Evolutionary conservation across 1,140 invertebrate species (phyloP), one percentile per base, ranked within the genome.

Genomic region (Caenorhabditis briggsae): DNA sequence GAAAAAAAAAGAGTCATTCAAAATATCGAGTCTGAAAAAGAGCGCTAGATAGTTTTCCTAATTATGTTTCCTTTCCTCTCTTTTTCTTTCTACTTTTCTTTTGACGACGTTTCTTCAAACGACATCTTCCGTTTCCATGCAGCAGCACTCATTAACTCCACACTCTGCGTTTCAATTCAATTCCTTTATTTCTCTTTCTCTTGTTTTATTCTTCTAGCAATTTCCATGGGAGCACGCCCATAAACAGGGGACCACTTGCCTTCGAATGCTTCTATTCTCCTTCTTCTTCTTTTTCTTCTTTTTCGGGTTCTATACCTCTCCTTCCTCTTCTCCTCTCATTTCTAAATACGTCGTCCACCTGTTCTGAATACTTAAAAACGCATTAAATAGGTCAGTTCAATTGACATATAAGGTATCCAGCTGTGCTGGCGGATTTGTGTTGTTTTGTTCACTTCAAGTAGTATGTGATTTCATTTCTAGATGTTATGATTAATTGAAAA

Each of bases 331-430:
- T 43, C 18, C 16, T 70, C 9, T 11, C 23, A 33, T 5, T 33
- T 14, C 33, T 33, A 33, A 33, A 33, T 33, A 33, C 33, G 33
- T 33, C 33, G 23, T 5, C 59, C 64, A 70, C 64, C 64, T 70
- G 64, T 70, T 70, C 64, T 14, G 64, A 70, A 70, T 70, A 70
- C 41, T 70, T 64, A 70, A 70, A n/a, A 70, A 70, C 43, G 33
- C 20, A 33, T 70, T 70, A 70, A 70, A 70, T 70, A 70, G 64
- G 64, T 70, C 64, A 46, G 18, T 11, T 16, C 18, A 70, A 70
- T 70, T 16, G 64, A 11, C 64, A n/a, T 41, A 41, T 11, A 16
- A 46, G 16, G 64, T 70, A 16, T 70, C 64, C 64, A 70, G 64
- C 64, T 70, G 64, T 70, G 64, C 33, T 16, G 64, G 5, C 18